Conservation (phyloP, 23 tunicate species). For the Trididemnum miniatum region DNA sequence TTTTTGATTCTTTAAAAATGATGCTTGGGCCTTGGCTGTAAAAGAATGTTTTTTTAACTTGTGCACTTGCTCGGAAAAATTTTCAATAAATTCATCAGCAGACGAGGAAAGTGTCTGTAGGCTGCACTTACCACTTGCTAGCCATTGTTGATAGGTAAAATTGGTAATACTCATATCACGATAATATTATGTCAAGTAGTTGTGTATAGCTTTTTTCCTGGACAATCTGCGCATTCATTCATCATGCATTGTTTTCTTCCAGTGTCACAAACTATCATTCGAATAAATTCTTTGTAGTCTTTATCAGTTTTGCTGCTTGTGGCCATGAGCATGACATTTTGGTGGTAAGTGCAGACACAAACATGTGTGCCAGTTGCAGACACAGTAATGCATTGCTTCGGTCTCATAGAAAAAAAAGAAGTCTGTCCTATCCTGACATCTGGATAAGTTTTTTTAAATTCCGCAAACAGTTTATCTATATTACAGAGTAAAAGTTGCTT, state of each 20-base stretch:
- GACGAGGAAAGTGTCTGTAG: not conserved
- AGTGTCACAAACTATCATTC: not conserved
- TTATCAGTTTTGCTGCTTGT: not conserved
- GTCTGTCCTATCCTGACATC: not conserved
- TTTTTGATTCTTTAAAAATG: not conserved
- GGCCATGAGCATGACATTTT: constrained; percentile 15
- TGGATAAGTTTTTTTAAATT: not conserved
- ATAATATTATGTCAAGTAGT: constrained; percentile 2
- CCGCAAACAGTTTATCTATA: not conserved
- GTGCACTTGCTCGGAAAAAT: not conserved
- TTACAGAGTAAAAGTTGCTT: not conserved
- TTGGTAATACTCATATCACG: not conserved
- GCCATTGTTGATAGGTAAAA: constrained; percentile 19
- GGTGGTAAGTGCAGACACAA: constrained; percentile 21
- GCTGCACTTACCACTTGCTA: not conserved
- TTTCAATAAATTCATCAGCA: not conserved
- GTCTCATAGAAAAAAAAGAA: not conserved
- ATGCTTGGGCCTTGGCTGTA: not conserved
- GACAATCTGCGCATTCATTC: not conserved
- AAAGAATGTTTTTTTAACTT: not conserved
- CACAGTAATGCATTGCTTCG: constrained; percentile 12
- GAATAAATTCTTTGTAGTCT: constrained; percentile 10
- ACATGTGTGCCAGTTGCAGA: not conserved
- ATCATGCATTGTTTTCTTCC: constrained; percentile 9
- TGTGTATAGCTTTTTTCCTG: not conserved